These are phyloP conservation scores for Stomatorhinus walkeri DNA, from an alignment of 2,797 vertebrate genomes.

Conservation along the genomic window DNA sequence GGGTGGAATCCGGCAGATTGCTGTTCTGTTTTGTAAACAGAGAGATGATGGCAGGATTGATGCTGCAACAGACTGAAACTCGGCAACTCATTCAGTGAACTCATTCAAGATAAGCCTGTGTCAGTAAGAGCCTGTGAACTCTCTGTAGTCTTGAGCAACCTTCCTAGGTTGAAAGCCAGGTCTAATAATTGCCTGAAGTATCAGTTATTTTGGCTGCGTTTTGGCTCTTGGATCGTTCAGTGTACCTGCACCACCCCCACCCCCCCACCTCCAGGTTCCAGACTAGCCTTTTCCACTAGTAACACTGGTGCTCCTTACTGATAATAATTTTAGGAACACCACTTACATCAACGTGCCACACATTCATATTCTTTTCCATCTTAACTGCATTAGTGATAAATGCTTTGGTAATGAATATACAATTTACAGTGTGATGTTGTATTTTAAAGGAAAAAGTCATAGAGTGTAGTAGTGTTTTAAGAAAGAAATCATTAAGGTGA, in stretches of 20 bases:
- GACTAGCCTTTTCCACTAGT: not conserved
- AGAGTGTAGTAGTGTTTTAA: not conserved
- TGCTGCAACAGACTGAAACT: not conserved
- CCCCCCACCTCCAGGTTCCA: not conserved
- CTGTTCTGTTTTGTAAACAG: constrained; percentile 17
- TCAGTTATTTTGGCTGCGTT: not conserved
- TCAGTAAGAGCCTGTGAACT: not conserved
- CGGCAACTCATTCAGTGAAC: not conserved
- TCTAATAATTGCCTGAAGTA: constrained; percentile 20
- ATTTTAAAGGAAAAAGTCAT: not conserved
- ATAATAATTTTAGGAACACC: not conserved
- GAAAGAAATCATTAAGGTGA: not conserved
- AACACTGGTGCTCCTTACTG: not conserved
- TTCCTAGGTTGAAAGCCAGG: not conserved
- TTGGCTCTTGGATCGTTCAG: not conserved
- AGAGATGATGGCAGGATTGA: constrained; percentile 7
- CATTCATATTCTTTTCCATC: not conserved
- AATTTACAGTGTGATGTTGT: not conserved
- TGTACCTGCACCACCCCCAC: not conserved
- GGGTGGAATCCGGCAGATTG: not conserved
- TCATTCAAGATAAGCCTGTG: not conserved
- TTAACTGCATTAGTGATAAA: not conserved
- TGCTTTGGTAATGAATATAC: not conserved
- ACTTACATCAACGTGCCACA: not conserved
- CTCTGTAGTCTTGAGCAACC: not conserved